Evolutionary conservation across 2,888 invertebrate species (phyloP).

Genomic region (Rhogogaster chlorosoma): DNA sequence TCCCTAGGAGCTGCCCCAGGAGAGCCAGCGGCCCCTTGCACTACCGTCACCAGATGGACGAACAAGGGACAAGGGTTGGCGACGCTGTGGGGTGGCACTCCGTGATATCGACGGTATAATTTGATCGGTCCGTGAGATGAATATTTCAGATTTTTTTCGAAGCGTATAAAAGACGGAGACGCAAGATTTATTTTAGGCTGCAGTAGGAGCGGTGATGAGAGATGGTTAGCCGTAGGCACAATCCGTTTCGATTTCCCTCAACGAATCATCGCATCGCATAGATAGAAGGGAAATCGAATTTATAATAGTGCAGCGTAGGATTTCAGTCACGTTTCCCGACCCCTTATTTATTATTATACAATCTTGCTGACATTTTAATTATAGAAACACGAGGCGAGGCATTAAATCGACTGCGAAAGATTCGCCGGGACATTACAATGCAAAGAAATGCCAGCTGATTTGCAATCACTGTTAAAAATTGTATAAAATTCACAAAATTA

Average conservation of each 20-base stretch:
- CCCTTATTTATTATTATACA: neutral
- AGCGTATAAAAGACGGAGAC: conserved; percentile 13
- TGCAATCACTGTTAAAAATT: neutral
- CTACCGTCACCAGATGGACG: conserved; percentile 33
- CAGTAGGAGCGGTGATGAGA: conserved; percentile 35
- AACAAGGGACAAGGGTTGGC: conserved; percentile 40
- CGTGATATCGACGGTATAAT: conserved; percentile 45
- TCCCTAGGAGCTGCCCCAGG: conserved; percentile 31
- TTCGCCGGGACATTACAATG: neutral
- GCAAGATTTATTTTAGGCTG: conserved; percentile 40
- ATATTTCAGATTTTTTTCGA: conserved; percentile 40
- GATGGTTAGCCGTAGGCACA: conserved; percentile 21
- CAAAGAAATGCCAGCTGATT: neutral
- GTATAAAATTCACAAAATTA: no score
- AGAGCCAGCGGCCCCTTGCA: conserved; percentile 23
- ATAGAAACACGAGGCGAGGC: neutral
- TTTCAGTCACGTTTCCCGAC: conserved; percentile 39
- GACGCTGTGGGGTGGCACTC: neutral
- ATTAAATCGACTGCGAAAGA: neutral
- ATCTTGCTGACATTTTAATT: neutral
- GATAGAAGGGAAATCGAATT: conserved; percentile 26
- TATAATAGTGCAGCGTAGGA: neutral
- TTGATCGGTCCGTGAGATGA: conserved; percentile 47
- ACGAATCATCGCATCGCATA: conserved; percentile 13
- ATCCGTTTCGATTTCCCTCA: conserved; percentile 26